Base-by-base conservation (phyloP, 2,797 vertebrate species). In the Chloroceryle amazona region DNA sequence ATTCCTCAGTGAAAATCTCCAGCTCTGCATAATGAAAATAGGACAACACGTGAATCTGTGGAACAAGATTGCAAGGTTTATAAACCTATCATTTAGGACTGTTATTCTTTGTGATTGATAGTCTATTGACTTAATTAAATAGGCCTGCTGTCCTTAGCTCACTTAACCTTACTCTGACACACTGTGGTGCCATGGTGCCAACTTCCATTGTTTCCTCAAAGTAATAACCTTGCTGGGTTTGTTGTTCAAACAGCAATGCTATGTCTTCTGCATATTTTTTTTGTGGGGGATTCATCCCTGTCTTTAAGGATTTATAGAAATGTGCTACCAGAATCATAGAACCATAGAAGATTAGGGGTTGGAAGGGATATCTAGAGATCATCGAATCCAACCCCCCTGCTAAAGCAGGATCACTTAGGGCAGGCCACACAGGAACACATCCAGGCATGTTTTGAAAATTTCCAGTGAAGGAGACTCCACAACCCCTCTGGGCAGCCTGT, bases 41-140 rank as follows among this genome's bases (percentile, higher is more conserved):
- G 3, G n/a, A 74, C 14, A 88, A 54, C 23, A 21, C 2, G 65
- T 9, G 26, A 76, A 93, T 42, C 22, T 0, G 0, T 44, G 25
- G 57, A 86, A 60, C 0, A 5, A 86, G 61, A 86, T 6, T 52
- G 20, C 31, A 81, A 83, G 29, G 29, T 26, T 93, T 93, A 67
- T 78, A 89, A 92, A 67, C 21, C 11, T 57, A 14, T 42, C 83
- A 72, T 79, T 90, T 81, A 70, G 66, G 39, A 79, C 21, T 54
- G 16, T 67, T 90, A 74, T 57, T 71, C 57, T 71, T 74, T 68
- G 65, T 88, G 81, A 94, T 51, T 88, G 72, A 81, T 74, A 2
- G 2, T 49, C 42, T 74, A 35, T 88, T 81, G 96, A 80, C 47
- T 85, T 86, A 86, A 93, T 91, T 81, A 94, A 91, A 66, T 51